Conservation (phyloP, 2,888 invertebrate species). For the Drosophila mercatorum region DNA sequence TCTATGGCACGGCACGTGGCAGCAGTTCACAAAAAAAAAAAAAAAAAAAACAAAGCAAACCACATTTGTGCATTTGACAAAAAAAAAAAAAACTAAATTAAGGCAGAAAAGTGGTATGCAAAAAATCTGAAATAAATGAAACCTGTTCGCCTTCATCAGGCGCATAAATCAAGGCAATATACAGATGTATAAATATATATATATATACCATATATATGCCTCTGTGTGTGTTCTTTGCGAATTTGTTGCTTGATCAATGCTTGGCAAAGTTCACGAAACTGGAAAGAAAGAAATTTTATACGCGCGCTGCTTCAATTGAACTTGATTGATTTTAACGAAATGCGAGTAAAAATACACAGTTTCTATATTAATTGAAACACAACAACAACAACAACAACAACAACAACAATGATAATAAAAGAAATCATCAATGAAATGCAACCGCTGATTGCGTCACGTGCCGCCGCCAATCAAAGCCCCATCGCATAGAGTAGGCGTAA, state of each 20-base stretch:
- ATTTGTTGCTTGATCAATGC: slow-evolving; percentile 10
- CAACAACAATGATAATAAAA: background rate
- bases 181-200: background rate
- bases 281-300: slow-evolving; percentile 61
- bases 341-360: slow-evolving; percentile 53
- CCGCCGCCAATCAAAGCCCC: slow-evolving; percentile 37
- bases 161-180: slow-evolving; percentile 43
- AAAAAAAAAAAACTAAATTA: slow-evolving; percentile 13
- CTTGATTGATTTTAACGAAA: slow-evolving; percentile 78
- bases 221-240: slow-evolving; percentile 1
- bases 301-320: slow-evolving; percentile 58
- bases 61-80: slow-evolving; percentile 20
- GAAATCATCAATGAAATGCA: slow-evolving; percentile 61
- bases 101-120: slow-evolving; percentile 17
- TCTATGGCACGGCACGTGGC: slow-evolving; percentile 32
- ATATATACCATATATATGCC: background rate
- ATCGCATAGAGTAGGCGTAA: slow-evolving; percentile 34
- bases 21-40: slow-evolving; percentile 19
- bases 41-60: background rate
- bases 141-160: slow-evolving; percentile 43
- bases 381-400: slow-evolving; percentile 5
- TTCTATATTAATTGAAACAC: slow-evolving; percentile 62
- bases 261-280: slow-evolving; percentile 73
- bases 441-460: slow-evolving; percentile 57
- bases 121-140: slow-evolving; percentile 41